Conservation (phyloP, 92 coral and sea anemone genomes). For the Paragorgia papillata region DNA sequence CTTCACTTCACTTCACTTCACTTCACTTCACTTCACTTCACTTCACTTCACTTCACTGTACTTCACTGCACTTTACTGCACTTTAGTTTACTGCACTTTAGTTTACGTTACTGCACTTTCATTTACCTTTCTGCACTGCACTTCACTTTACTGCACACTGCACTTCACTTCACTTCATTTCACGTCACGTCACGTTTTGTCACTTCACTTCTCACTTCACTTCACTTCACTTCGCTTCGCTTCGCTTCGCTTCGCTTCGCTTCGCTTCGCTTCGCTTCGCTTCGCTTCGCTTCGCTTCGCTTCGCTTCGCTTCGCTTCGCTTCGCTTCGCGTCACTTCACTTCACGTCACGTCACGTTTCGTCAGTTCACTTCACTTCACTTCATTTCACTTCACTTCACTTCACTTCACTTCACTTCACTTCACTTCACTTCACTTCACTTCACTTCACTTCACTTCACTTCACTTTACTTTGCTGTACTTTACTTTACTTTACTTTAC, state of each 20-base stretch:
- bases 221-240: not conserved
- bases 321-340: not conserved
- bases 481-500: slow-evolving; percentile 32
- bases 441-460: slow-evolving; percentile 2
- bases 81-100: too few relatives aligned
- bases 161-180: not conserved
- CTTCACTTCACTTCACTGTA: too few relatives aligned
- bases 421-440: not conserved
- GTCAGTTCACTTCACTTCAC: too few relatives aligned
- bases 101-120: too few relatives aligned
- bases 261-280: not conserved
- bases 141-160: not conserved
- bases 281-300: not conserved
- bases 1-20: too few relatives aligned
- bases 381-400: not conserved
- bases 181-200: not conserved
- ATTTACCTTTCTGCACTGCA: not conserved
- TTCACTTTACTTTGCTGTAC: slow-evolving; percentile 18
- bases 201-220: not conserved
- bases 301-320: not conserved
- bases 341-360: not conserved
- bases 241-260: not conserved
- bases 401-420: slow-evolving; percentile 10
- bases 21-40: not conserved
- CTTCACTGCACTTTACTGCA: too few relatives aligned